Evolutionary conservation across 1,140 invertebrate species (phyloP), one percentile per base, ranked within the genome.

Genomic region (Brachionus angularis): DNA sequence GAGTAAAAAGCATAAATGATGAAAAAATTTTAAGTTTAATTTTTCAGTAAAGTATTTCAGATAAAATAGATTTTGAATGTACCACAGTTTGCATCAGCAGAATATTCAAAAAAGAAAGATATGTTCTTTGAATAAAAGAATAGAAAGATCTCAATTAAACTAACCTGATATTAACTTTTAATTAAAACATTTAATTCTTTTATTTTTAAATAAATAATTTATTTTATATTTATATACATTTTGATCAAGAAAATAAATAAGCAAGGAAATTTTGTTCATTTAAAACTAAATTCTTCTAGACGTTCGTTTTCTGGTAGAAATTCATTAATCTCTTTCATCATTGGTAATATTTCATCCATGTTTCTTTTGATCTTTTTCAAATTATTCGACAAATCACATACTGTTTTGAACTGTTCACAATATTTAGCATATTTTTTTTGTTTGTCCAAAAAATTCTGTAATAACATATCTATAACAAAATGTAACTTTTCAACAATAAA

Each of bases 311-410:
- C 62, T 3, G 62, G 62, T 14, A 67, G 10, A 16, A 67, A 47
- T 46, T 67, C 47, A 47, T 67, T 67, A 21, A 67, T 67, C 21
- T 46, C 44, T 46, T 67, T 50, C 12, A 67, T 67, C 62, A 67
- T 67, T 34, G 62, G 62, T 31, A 67, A 50, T 31, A 67, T 67
- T 67, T 67, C 62, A 42, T 67, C 62, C 39, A 67, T 67, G 21
- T 67, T 67, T 23, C 62, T 18, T 10, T 33, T 44, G 23, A 67
- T 67, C 29, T 67, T 67, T 46, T 50, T 46, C 39, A 67, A 7
- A 23, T 42, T 50, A 8, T 31, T 12, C 33, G 33, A 34, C 27
- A 67, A 47, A n/a, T 67, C 62, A 25, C 47, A 31, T 8, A 67
- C 62, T 29, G 62, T 34, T 33, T 36, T 46, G n/a, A 67, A 47